Evolutionary conservation across 2,113 vertebrate species (phyloP).

Genomic region (Steatornis caripensis): DNA sequence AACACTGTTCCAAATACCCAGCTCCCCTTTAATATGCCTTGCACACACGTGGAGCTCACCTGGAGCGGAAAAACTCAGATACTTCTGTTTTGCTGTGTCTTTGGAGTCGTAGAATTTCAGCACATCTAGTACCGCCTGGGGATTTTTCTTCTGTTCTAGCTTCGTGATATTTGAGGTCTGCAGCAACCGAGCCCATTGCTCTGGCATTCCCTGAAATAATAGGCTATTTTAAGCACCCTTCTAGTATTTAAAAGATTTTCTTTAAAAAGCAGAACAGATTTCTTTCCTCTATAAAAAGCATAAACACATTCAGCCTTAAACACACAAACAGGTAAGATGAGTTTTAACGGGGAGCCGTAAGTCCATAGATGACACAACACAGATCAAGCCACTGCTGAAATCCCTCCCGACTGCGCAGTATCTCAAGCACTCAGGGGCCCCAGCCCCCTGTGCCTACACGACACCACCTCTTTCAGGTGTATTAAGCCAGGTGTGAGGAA

Average conservation of each 20-base stretch:
- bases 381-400: background rate
- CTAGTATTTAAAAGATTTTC: background rate
- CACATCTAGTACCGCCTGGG: slow-evolving; percentile 94
- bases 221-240: background rate
- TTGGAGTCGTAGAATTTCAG: slow-evolving; percentile 97
- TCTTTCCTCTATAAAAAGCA: background rate
- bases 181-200: slow-evolving; percentile 95
- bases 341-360: background rate
- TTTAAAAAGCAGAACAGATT: background rate
- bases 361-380: background rate
- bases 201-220: slow-evolving; percentile 89
- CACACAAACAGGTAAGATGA: background rate
- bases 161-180: slow-evolving; percentile 99
- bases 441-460: too few species aligned
- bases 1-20: background rate
- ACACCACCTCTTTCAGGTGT: background rate
- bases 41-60: slow-evolving; percentile 68
- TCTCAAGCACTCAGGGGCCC: background rate
- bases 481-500: background rate
- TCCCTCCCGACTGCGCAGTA: background rate
- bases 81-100: slow-evolving; percentile 94
- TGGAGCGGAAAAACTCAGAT: slow-evolving; percentile 93
- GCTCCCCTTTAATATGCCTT: background rate
- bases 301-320: background rate
- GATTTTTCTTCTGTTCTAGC: slow-evolving; percentile 98